phyloP scores from a whole-genome alignment of 1,140 invertebrate species.

The Pogonomyrmex californicus region DNA sequence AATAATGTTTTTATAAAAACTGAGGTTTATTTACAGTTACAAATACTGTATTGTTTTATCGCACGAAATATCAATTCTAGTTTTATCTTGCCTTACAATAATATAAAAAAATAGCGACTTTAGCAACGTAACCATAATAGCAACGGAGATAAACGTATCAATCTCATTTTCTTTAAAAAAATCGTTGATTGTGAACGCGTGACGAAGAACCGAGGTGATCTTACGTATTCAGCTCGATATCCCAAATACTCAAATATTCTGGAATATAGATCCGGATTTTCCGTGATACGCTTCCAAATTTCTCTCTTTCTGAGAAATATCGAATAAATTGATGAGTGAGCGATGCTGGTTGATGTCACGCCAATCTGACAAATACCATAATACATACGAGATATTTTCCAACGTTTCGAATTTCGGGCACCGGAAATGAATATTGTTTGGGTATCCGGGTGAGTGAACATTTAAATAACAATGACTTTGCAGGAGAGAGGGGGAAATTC shows the following conservation, averaged over 20 bases:
- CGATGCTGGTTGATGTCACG: slow-evolving; percentile 25
- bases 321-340: slow-evolving; percentile 54
- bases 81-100: slow-evolving; percentile 1
- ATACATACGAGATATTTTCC: slow-evolving; percentile 36
- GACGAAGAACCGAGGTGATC: background rate
- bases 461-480: slow-evolving; percentile 53
- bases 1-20: slow-evolving; percentile 61
- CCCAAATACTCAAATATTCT: background rate
- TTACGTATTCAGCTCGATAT: background rate
- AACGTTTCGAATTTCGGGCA: slow-evolving; percentile 49
- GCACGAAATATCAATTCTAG: background rate
- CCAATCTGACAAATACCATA: slow-evolving; percentile 46
- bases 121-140: background rate
- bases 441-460: slow-evolving; percentile 26
- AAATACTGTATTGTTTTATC: background rate
- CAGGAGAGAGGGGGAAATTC: slow-evolving; percentile 36
- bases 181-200: background rate
- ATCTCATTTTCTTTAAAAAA: background rate
- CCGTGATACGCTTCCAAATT: slow-evolving; percentile 24
- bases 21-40: slow-evolving; percentile 42
- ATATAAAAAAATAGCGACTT: background rate
- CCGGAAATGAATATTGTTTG: slow-evolving; percentile 47
- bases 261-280: slow-evolving; percentile 7
- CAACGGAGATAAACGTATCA: background rate
- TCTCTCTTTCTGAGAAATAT: slow-evolving; percentile 15